Conservation (phyloP, 2,888 invertebrate genomes). For the Lycocerus yunnanus region DNA sequence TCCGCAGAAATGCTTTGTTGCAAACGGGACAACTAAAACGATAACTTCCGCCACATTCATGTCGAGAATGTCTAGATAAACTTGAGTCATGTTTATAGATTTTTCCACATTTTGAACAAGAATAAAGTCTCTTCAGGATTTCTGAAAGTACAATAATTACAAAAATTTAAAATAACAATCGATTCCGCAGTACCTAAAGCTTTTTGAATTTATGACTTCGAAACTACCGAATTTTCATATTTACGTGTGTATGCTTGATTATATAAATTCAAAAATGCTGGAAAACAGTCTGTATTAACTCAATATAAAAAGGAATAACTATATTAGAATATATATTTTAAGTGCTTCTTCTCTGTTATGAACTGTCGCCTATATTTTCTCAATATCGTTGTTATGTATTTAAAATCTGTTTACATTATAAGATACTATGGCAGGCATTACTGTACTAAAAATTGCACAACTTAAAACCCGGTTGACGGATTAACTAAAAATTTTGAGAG, state of each 20-base stretch:
- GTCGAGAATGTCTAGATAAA: constrained; percentile 70
- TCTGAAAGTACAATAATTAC: constrained; percentile 1
- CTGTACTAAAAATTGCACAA: too few species aligned
- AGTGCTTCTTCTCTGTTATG: too few species aligned
- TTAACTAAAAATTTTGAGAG: too few species aligned
- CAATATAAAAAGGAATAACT: too few species aligned
- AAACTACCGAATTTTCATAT: neutral
- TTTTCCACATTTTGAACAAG: constrained; percentile 72
- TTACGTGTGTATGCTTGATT: neutral
- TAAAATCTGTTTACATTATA: too few species aligned
- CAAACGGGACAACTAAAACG: constrained; percentile 60
- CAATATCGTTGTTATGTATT: too few species aligned
- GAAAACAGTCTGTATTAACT: neutral
- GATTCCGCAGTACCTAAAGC: neutral
- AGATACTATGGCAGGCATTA: too few species aligned
- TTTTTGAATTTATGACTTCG: neutral
- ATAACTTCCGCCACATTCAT: constrained; percentile 70
- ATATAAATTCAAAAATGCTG: neutral
- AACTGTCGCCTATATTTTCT: too few species aligned
- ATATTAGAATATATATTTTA: too few species aligned
- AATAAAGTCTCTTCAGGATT: constrained; percentile 41
- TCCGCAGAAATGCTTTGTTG: constrained; percentile 33
- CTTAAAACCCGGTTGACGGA: too few species aligned
- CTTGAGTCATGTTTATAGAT: constrained; percentile 75
- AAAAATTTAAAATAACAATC: neutral